Base-by-base conservation (phyloP, 2,888 invertebrate genomes). In the Smittia aterrima region DNA sequence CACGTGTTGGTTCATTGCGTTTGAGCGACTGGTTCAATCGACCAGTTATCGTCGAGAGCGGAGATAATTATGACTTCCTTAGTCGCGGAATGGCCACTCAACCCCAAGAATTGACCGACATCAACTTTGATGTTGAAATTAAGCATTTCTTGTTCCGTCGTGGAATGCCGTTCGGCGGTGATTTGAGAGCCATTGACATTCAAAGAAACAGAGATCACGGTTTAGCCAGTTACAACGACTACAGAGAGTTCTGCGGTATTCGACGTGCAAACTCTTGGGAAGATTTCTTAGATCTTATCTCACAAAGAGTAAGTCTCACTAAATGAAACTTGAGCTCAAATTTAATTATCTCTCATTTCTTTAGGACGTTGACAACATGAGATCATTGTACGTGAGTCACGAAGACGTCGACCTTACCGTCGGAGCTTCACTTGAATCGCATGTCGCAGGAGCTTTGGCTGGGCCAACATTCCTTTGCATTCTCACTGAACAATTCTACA, bases 391-490 rank as follows among this genome's bases (percentile, higher is more conserved):
- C 82, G 88, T 87, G 75, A 86, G 85, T 64, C 89, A 89, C 0
- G 89, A 92, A 74, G 95, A 96, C 81, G 91, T 96, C 1, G 96
- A 96, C 78, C 81, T 96, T 74, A 92, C 92, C 13, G 92, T 95
- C 6, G 96, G 91, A 0, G 95, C 91, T 0, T 88, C 93, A 0
- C 80, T 95, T 70, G 96, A 96, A 82, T 82, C 83, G 0, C 89
- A 90, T 75, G 90, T 93, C 0, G 87, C 88, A 0, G 93, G 91
- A 0, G 89, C 94, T 0, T 85, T 92, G 66, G 87, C 91, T 0
- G 96, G 96, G 0, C 95, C 95, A 0, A 95, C 95, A 0, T 95
- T 92, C 86, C 86, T 93, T 1, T 95, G 95, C 80, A 91, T 96
- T 77, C 83, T 96, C 2, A 91, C 91, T 0, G 92, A 92, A 79